Base-by-base conservation (phyloP, 2,888 invertebrate species). In the Drosophila formosana region DNA sequence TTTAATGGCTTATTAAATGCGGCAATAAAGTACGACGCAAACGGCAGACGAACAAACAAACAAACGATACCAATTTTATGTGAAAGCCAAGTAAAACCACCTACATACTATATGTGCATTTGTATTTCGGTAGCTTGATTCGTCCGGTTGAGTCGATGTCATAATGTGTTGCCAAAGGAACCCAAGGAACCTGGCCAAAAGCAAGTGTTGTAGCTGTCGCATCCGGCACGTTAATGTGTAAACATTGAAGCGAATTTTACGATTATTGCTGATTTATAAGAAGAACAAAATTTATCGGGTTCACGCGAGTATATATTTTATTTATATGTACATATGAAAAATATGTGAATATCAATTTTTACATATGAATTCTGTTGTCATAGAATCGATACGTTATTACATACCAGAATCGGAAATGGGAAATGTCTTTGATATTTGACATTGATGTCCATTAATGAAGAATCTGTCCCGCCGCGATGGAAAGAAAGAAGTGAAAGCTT, bases 1-100 rank as follows among this genome's bases (percentile, higher is more conserved):
- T 81, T 89, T 89, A 85, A 84, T 84, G 85, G 76, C 78, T 84
- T 79, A 87, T 84, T 78, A 84, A 89, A 84, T 72, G 82, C 46
- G 89, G 72, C 73, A 63, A 87, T 84, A 89, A 89, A 89, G 67
- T 23, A 47, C 61, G 6, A 46, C 13, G 41, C 55, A 64, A 51
- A n/a, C 37, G 50, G 39, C 26, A 49, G 49, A 8, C 47, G 5
- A 37, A 37, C 5, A 37, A 37, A 37, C 37, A 53, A 60, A 39
- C 43, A 67, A 50, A 26, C 56, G 60, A 45, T 63, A 67, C 46
- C 41, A 50, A 63, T 57, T 55, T 66, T 37, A 49, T 47, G 37
- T n/a, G 45, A 2, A 37, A 37, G n/a, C n/a, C 37, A 37, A 37
- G 37, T n/a, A 37, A 58, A 30, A 26, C 11, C 46, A 56, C 51